Conservation (phyloP, 2,888 invertebrate genomes). For the Troglohyphantes excavatus region DNA sequence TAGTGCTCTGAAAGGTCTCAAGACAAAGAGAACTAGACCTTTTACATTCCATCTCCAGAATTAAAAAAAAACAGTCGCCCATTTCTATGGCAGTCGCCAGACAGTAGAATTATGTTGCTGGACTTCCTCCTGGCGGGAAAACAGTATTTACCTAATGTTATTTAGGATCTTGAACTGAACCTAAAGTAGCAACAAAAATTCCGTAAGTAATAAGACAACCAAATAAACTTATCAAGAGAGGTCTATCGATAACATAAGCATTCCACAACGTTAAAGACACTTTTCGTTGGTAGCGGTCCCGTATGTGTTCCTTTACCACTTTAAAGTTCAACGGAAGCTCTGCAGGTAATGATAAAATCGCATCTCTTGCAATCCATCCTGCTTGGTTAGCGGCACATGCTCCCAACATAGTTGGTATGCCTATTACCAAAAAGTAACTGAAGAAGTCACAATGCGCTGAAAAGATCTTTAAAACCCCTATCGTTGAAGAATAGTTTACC, state of each 20-base stretch:
- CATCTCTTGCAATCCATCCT: neutral
- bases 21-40: no score
- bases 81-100: no score
- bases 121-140: no score
- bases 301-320: neutral
- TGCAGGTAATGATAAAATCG: neutral
- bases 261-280: slow-evolving; percentile 19
- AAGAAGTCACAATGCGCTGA: neutral
- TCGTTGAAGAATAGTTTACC: no score
- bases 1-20: no score
- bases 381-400: neutral
- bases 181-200: slow-evolving; percentile 8
- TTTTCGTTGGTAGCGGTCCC: neutral
- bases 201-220: neutral
- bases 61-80: no score
- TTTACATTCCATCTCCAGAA: no score
- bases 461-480: neutral
- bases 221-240: neutral
- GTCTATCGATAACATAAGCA: neutral
- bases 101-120: no score
- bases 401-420: neutral
- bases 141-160: no score
- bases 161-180: neutral
- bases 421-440: neutral
- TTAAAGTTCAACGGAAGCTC: neutral